Evolutionary conservation across 2,888 invertebrate species (phyloP), one percentile per base, ranked within the genome.

Genomic region (Nowickia ferox): DNA sequence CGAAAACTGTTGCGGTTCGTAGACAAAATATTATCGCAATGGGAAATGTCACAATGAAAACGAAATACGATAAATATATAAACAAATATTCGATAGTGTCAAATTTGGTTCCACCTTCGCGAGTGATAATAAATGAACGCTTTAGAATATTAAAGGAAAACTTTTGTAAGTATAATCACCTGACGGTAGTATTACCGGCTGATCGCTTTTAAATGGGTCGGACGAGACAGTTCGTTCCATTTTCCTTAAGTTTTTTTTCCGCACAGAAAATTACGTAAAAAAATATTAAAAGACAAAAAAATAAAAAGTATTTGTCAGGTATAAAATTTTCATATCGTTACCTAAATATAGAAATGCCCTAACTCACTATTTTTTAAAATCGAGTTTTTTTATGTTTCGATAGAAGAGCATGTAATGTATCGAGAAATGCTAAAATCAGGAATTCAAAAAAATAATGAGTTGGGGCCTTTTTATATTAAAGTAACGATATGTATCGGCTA

Each of bases 1-100:
- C 94, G 89, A 94, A 95, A 89, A 95, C 95, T 79, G 94, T 93
- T 3, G 94, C 93, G n/a, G 94, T 93, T 89, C 92, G 85, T 19
- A 92, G 42, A 40, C 90, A 92, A 10, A 88, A 46, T 9, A 90
- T 87, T 17, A 92, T 68, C 1, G 90, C 88, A 3, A 90, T 40
- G 22, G 92, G 92, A 63, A 92, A 90, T 9, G 89, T 87, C n/a
- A 90, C 19, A 15, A 91, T 46, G 19, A 90, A 66, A 15, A 90
- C 1, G 4, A 91, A 1, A 9, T 89, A 74, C 1, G 92, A 89
- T 1, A 91, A 30, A 15, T 80, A 15, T 15, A 87, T 88, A 9
- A 88, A 87, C 1, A 88, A 19, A 40, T 79, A 65, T 87, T 92
- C 90, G 9, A 2, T 8, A 1, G 9, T 38, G 5, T 17, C 51